These are phyloP conservation scores for Acanthosepion pharaonis DNA, from an alignment of 2,888 invertebrate genomes.

Conservation along the genomic window DNA sequence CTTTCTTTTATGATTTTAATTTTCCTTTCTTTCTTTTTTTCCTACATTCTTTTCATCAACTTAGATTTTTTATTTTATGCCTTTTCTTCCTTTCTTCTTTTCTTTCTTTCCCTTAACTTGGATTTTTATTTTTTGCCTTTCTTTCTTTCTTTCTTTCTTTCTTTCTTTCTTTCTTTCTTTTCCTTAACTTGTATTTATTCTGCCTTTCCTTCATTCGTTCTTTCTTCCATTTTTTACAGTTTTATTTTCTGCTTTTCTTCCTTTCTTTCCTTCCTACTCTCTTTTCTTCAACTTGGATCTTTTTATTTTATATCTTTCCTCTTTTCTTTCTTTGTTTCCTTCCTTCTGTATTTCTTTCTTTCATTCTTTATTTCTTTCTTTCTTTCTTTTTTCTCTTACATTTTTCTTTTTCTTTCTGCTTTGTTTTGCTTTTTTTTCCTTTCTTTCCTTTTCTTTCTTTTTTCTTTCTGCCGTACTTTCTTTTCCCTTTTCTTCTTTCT, in stretches of 20 bases:
- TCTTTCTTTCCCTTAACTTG: not conserved
- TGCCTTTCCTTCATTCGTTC: not conserved
- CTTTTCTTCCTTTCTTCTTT: not conserved
- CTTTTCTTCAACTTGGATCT: not conserved
- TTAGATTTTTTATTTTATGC: not conserved
- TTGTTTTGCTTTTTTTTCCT: not conserved
- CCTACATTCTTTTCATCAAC: not conserved
- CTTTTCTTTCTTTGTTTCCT: not conserved
- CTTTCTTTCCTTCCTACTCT: not conserved
- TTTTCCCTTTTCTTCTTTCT: not conserved
- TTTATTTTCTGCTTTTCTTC: not conserved
- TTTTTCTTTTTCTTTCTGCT: not conserved
- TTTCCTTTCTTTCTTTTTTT: not conserved
- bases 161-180: not conserved
- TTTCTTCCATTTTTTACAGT: not conserved
- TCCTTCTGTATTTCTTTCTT: no score
- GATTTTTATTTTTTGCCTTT: not conserved
- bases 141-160: not conserved
- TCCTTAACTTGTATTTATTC: not conserved
- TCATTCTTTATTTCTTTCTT: not conserved
- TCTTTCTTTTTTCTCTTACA: not conserved
- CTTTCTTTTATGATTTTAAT: not conserved
- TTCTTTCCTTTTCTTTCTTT: not conserved
- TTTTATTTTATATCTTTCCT: not conserved
- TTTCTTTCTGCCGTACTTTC: not conserved